These are phyloP conservation scores for Lasiurus borealis DNA, from an alignment of 2,113 vertebrate genomes.

Conservation along the genomic window DNA sequence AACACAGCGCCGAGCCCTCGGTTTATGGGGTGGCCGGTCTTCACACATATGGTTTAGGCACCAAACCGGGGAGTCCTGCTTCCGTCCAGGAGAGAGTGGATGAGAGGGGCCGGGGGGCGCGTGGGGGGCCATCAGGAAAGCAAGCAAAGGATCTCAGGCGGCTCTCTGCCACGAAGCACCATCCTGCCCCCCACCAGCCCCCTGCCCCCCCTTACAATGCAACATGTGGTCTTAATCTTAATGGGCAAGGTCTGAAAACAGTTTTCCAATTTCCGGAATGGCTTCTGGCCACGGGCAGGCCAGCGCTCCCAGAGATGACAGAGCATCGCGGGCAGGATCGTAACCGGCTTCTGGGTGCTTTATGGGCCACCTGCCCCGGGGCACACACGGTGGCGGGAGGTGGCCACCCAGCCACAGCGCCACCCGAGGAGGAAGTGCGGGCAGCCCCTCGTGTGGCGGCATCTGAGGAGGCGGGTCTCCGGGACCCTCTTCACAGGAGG, in stretches of 20 bases:
- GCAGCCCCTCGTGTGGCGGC: neutral
- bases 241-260: constrained; percentile 91
- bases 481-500: neutral
- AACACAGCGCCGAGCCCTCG: constrained; percentile 91
- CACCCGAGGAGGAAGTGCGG: neutral
- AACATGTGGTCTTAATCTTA: constrained; percentile 95
- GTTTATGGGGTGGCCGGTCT: constrained; percentile 93
- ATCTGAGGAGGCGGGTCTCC: neutral
- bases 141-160: constrained; percentile 56
- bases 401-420: constrained; percentile 26
- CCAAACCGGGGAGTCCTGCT: constrained; percentile 86
- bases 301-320: constrained; percentile 87
- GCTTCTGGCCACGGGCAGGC: constrained; percentile 90
- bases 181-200: constrained; percentile 80
- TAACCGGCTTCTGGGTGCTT: constrained; percentile 89
- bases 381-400: neutral
- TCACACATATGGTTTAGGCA: constrained; percentile 90
- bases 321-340: constrained; percentile 84
- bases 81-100: constrained; percentile 81
- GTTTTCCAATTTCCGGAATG: constrained; percentile 94
- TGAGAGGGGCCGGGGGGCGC: constrained; percentile 1
- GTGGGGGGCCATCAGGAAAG: neutral
- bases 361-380: constrained; percentile 86
- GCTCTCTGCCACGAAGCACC: constrained; percentile 86
- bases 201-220: constrained; percentile 75